Conservation (phyloP, 2,797 vertebrate species). For the Sebastes kiyomatsui region DNA sequence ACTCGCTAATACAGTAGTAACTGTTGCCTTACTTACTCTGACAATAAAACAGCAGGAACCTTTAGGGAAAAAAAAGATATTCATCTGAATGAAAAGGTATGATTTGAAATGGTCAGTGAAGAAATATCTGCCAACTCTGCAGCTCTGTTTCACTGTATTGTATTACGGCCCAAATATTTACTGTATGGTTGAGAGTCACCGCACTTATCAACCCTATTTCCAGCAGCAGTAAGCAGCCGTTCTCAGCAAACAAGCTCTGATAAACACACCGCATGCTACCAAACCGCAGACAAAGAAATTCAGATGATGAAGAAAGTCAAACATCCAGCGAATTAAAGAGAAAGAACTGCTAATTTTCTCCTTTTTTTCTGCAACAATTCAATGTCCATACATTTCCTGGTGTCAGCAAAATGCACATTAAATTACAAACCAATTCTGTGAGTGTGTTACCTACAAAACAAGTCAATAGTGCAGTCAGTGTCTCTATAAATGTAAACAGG, state of each 20-base stretch:
- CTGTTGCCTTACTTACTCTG: not conserved
- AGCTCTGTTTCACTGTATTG: not conserved
- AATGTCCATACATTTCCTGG: not conserved
- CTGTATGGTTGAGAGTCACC: not conserved
- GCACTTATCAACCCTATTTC: slow-evolving; percentile 16
- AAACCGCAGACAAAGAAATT: not conserved
- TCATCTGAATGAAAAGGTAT: not conserved
- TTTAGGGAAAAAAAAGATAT: not conserved
- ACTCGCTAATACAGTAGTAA: not conserved
- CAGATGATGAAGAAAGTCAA: not conserved
- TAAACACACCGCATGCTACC: not conserved
- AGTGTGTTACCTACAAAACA: not conserved
- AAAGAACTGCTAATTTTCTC: not conserved
- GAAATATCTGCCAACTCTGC: not conserved
- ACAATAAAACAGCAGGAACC: not conserved
- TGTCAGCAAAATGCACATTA: not conserved
- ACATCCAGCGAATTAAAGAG: not conserved
- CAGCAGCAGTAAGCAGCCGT: slow-evolving; percentile 2
- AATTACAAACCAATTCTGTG: not conserved
- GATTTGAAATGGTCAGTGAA: not conserved
- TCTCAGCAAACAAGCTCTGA: not conserved
- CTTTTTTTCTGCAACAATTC: not conserved
- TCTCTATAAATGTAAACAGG: not conserved
- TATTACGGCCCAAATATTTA: not conserved
- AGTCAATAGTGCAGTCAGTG: not conserved